Base-by-base conservation (phyloP, 2,888 invertebrate species). In the Morpho achilles region DNA sequence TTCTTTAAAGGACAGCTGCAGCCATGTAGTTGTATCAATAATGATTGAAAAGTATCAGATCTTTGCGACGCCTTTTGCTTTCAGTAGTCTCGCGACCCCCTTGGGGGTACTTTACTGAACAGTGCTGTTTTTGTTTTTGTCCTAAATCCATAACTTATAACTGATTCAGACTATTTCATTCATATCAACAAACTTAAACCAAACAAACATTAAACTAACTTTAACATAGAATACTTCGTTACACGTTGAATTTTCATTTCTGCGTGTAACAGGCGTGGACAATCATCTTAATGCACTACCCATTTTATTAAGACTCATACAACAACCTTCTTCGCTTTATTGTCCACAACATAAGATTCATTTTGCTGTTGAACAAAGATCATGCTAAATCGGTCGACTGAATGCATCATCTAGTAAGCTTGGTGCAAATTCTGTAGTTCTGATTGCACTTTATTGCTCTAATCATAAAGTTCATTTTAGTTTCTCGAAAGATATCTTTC, bases 211-310 rank as follows among this genome's bases (percentile, higher is more conserved):
- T 71, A 63, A 66, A 70, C 58, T 59, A 64, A 65, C 66, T 67
- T 62, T 63, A 67, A 70, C 72, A 59, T 56, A 56, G 48, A 61
- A 62, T 56, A 64, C 71, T 72, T 70, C 68, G 71, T 81, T 79
- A 76, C 73, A 67, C 72, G 67, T 71, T 68, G 69, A 77, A 74
- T 79, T 82, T 82, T 78, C 82, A 82, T 82, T 76, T 80, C 71
- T 72, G 69, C 70, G 76, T 69, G 70, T 77, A 81, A 73, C 72
- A 71, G 73, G 70, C 82, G 80, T 82, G 71, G 69, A 72, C 69
- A 77, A 82, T 80, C 70, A 65, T 69, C 71, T 82, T 76, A 76
- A 57, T 60, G 48, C 53, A 55, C 51, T 45, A 57, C 48, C 76
- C 68, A 74, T 16, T 55, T 23, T 60, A 65, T 8, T 42, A 8